phyloP scores from a whole-genome alignment of 2,888 invertebrate species.

The Oxycera nigricornis region DNA sequence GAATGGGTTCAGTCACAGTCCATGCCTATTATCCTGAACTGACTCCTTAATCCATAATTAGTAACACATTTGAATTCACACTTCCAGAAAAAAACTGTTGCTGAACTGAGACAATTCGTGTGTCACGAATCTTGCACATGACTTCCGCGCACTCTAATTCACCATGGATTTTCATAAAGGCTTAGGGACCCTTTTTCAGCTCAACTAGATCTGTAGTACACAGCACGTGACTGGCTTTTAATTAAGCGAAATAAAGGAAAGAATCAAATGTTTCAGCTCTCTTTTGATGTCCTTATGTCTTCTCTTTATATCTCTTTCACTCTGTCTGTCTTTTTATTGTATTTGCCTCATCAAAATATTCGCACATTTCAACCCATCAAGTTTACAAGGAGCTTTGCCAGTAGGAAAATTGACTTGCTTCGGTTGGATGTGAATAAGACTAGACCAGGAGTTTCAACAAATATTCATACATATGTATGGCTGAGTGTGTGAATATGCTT shows the following conservation, averaged over 20 bases:
- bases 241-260: slow-evolving; percentile 13
- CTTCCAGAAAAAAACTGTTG: not conserved
- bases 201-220: slow-evolving; percentile 3
- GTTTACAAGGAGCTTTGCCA: not conserved
- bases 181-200: not conserved
- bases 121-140: slow-evolving; percentile 20
- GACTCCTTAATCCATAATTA: slow-evolving; percentile 5
- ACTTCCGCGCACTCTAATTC: not conserved
- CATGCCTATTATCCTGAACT: too few relatives aligned
- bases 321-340: slow-evolving; percentile 15
- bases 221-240: slow-evolving; percentile 32
- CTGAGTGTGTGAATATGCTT: slow-evolving; percentile 1
- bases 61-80: slow-evolving; percentile 7
- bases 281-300: not conserved
- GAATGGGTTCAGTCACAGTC: too few relatives aligned
- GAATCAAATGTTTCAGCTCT: not conserved
- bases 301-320: not conserved
- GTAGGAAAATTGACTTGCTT: not conserved
- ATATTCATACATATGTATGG: not conserved
- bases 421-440: not conserved
- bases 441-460: too few relatives aligned
- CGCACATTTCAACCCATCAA: not conserved
- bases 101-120: not conserved
- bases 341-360: slow-evolving; percentile 11
- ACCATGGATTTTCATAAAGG: not conserved